phyloP scores from a whole-genome alignment of 2,888 invertebrate species.

The Amphipyra tragopoginis region DNA sequence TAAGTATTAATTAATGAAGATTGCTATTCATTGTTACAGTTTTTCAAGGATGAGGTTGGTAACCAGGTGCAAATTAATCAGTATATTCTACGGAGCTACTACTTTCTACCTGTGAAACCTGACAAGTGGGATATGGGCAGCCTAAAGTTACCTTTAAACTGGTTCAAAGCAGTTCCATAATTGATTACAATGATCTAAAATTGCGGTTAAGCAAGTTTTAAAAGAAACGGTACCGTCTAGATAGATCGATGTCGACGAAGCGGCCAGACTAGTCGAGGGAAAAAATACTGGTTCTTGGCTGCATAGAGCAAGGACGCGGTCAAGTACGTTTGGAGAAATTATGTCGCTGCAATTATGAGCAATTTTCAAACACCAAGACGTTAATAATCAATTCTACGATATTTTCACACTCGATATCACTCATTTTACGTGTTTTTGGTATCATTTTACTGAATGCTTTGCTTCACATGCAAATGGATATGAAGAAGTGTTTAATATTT shows the following conservation, averaged over 20 bases:
- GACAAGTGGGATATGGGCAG: too few relatives aligned
- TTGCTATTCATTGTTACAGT: neutral
- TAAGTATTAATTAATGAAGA: neutral
- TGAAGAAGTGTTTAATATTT: too few relatives aligned
- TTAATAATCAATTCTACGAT: neutral
- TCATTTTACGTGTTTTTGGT: too few relatives aligned
- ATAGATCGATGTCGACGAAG: slow-evolving; percentile 26
- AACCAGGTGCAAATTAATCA: too few relatives aligned
- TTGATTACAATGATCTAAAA: slow-evolving; percentile 14
- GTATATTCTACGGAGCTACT: too few relatives aligned
- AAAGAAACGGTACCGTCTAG: slow-evolving; percentile 29
- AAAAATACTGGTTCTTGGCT: slow-evolving; percentile 34
- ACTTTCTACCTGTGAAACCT: too few relatives aligned
- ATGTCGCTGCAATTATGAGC: slow-evolving; percentile 19
- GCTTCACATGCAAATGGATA: too few relatives aligned
- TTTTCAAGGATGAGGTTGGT: too few relatives aligned
- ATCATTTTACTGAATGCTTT: neutral
- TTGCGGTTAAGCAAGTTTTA: slow-evolving; percentile 3
- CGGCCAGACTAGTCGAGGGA: slow-evolving; percentile 32
- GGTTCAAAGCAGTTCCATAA: slow-evolving; percentile 12
- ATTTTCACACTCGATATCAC: slow-evolving; percentile 2
- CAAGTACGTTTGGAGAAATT: slow-evolving; percentile 55
- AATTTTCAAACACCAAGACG: slow-evolving; percentile 5
- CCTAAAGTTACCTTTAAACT: too few relatives aligned
- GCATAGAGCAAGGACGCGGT: slow-evolving; percentile 63